Conservation (phyloP, 2,888 invertebrate species). For the Phytoseiulus persimilis region DNA sequence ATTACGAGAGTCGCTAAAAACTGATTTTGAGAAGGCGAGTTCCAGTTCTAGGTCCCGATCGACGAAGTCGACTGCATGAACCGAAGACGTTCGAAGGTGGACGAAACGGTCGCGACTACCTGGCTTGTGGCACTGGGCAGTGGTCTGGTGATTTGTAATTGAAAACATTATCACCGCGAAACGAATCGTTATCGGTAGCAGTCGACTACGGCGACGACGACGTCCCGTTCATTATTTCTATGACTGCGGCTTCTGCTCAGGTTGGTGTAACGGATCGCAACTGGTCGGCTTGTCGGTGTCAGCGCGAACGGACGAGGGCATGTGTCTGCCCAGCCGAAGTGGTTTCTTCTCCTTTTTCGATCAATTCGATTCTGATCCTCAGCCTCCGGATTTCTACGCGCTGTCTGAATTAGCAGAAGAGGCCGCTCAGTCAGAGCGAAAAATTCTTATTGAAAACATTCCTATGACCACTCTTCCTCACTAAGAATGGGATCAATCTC, state of each 20-base stretch:
- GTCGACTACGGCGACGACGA: not conserved
- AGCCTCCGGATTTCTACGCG: not conserved
- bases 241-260: not conserved
- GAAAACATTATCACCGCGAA: not conserved
- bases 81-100: no score
- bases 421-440: not conserved
- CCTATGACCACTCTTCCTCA: not conserved
- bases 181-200: slow-evolving; percentile 5
- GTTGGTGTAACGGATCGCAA: not conserved
- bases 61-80: no score
- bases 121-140: not conserved
- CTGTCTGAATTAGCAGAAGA: not conserved
- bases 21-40: no score
- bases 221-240: slow-evolving; percentile 5
- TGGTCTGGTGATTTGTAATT: not conserved
- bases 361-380: not conserved
- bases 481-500: not conserved
- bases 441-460: not conserved
- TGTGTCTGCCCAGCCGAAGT: not conserved
- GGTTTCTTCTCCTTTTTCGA: not conserved
- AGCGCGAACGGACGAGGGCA: not conserved
- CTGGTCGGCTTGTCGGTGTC: not conserved
- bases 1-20: not conserved
- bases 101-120: not conserved
- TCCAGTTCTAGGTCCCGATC: no score